These are phyloP conservation scores for Leptogaster cylindrica DNA, from an alignment of 2,888 invertebrate genomes.

Conservation along the genomic window DNA sequence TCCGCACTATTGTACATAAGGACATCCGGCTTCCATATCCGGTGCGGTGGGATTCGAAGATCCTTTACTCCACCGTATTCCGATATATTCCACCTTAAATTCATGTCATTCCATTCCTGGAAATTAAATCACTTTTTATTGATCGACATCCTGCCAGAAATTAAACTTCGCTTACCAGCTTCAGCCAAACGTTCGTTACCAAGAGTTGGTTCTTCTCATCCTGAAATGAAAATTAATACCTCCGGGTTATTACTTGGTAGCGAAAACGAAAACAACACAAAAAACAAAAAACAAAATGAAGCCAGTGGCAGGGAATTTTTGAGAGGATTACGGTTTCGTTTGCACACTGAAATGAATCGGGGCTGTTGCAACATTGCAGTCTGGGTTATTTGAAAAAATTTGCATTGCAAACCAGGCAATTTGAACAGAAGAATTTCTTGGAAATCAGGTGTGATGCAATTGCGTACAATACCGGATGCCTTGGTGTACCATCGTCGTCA, in stretches of 20 bases:
- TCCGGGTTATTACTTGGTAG: not conserved
- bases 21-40: conserved; percentile 99
- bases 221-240: conserved; percentile 58
- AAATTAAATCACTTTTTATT: conserved; percentile 44
- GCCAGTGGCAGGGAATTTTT: no score
- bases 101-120: conserved; percentile 99
- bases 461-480: no score
- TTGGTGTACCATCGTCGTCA: no score
- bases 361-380: no score
- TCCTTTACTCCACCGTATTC: conserved; percentile 96
- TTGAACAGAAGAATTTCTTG: no score
- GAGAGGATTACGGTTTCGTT: no score
- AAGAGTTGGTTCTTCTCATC: conserved; percentile 93
- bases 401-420: no score
- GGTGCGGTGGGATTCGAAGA: conserved; percentile 92
- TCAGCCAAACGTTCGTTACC: conserved; percentile 96
- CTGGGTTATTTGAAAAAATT: no score
- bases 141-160: not conserved
- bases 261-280: no score
- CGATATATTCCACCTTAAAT: conserved; percentile 95
- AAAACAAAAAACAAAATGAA: no score
- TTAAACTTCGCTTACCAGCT: conserved; percentile 55
- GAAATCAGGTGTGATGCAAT: no score
- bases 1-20: conserved; percentile 99
- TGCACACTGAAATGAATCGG: no score